phyloP scores from a whole-genome alignment of 2,113 vertebrate species.

The Solea solea region DNA sequence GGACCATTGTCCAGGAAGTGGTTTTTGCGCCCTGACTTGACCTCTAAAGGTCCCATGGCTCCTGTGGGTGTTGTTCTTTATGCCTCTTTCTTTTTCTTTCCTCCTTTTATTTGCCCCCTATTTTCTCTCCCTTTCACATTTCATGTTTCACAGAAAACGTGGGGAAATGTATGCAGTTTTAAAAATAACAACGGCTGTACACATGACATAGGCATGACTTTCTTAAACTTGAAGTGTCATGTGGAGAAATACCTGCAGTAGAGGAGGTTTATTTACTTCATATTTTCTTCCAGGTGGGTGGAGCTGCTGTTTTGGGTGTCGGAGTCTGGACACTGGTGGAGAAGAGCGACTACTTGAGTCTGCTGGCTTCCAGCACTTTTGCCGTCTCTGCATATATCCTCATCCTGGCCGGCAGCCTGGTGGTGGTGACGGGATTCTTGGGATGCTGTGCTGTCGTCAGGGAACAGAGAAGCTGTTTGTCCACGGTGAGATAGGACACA shows the following conservation, averaged over 20 bases:
- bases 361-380: constrained; percentile 88
- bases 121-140: background rate
- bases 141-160: no score
- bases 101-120: background rate
- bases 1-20: constrained; percentile 55
- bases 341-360: constrained; percentile 86
- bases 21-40: constrained; percentile 24
- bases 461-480: constrained; percentile 86
- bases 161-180: no score
- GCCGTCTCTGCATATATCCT: constrained; percentile 87
- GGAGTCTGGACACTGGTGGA: constrained; percentile 88
- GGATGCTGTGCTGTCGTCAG: constrained; percentile 86
- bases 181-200: no score
- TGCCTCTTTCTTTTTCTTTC: constrained; percentile 25
- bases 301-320: constrained; percentile 83
- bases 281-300: constrained; percentile 77
- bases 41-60: constrained; percentile 13
- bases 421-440: constrained; percentile 87
- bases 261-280: background rate
- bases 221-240: no score
- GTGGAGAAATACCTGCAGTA: no score
- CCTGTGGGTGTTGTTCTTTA: constrained; percentile 6
- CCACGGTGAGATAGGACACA: constrained; percentile 72
- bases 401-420: constrained; percentile 84
- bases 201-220: no score